phyloP scores from a whole-genome alignment of 2,888 invertebrate genomes.

The Rhamnusium bicolor region DNA sequence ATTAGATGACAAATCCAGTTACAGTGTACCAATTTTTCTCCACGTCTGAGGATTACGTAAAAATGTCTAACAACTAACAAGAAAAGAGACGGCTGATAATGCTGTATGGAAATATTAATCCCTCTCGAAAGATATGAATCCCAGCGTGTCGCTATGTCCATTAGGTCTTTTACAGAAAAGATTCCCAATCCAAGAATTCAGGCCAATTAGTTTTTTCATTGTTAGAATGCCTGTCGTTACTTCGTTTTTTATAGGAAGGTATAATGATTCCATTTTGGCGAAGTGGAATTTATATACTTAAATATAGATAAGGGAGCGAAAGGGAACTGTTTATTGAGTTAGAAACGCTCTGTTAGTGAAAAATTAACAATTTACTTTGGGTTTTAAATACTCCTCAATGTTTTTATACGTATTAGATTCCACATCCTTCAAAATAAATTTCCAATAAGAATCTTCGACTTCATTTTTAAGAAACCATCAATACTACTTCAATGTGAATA shows the following conservation, averaged over 20 bases:
- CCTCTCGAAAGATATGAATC: background rate
- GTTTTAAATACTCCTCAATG: background rate
- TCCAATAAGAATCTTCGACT: too few species aligned
- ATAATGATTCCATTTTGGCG: background rate
- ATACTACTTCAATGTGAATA: too few species aligned
- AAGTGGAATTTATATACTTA: background rate
- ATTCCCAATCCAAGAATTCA: slow-evolving; percentile 18
- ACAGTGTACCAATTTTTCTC: background rate
- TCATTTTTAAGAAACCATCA: too few species aligned
- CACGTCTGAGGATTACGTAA: background rate
- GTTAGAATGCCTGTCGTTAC: slow-evolving; percentile 19
- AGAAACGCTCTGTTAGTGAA: background rate
- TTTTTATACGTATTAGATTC: too few species aligned
- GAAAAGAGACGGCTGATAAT: background rate
- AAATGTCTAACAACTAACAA: background rate
- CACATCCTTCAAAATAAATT: too few species aligned
- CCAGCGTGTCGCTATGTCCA: slow-evolving; percentile 21
- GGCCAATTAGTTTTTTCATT: slow-evolving; percentile 27
- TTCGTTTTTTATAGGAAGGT: background rate
- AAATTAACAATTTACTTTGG: background rate
- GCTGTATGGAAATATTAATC: background rate
- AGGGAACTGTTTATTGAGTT: background rate
- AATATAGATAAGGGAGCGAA: background rate
- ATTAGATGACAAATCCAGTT: slow-evolving; percentile 1
- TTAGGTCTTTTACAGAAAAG: slow-evolving; percentile 16